These are phyloP conservation scores for Araneus ventricosus DNA, from an alignment of 1,140 invertebrate genomes.

Conservation along the genomic window DNA sequence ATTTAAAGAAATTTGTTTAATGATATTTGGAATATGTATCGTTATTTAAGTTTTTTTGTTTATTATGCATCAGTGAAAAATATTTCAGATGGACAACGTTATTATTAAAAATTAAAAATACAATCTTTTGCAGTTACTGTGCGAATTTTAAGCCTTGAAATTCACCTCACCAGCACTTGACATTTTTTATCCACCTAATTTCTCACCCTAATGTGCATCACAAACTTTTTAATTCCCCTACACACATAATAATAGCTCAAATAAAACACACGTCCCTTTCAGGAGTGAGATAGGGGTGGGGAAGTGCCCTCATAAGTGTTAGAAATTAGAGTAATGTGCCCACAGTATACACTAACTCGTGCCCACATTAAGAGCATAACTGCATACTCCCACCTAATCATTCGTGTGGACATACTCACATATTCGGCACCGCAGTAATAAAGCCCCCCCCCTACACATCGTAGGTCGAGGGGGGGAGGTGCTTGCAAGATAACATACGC, in stretches of 20 bases:
- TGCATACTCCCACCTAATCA: neutral
- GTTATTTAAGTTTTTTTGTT: too few species aligned
- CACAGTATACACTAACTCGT: neutral
- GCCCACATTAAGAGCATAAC: slow-evolving; percentile 34
- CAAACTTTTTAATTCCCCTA: neutral
- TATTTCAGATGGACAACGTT: too few species aligned
- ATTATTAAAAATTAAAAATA: too few species aligned
- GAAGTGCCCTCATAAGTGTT: slow-evolving; percentile 37
- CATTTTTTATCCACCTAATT: neutral
- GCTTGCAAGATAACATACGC: neutral
- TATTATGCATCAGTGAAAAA: too few species aligned
- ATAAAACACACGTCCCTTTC: slow-evolving; percentile 19
- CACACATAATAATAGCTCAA: neutral
- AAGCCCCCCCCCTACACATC: neutral
- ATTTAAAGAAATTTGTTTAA: too few species aligned
- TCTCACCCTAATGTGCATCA: neutral
- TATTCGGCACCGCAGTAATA: neutral
- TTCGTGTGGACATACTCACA: slow-evolving; percentile 4
- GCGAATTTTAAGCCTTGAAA: too few species aligned
- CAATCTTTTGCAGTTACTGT: too few species aligned
- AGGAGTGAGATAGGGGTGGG: neutral
- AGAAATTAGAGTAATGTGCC: slow-evolving; percentile 69
- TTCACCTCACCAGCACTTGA: too few species aligned
- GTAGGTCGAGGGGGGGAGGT: neutral
- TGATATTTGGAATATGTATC: too few species aligned